Evolutionary conservation across 2,797 vertebrate species (phyloP).

Genomic region (Lagocephalus sceleratus): DNA sequence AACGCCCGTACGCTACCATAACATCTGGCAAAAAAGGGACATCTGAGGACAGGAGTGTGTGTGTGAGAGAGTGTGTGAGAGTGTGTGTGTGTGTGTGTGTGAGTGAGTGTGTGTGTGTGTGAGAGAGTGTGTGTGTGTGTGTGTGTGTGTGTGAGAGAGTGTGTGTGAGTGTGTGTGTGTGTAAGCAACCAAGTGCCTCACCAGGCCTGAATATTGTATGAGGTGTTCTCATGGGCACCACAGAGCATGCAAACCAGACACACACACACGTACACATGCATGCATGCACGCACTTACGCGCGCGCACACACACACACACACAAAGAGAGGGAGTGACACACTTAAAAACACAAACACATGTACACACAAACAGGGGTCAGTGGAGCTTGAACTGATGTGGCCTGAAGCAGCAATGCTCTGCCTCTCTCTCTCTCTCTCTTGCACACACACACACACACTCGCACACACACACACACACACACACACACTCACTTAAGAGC

Average conservation of each 20-base stretch:
- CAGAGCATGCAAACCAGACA: constrained; percentile 46
- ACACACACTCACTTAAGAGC: constrained; percentile 55
- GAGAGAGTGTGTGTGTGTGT: neutral
- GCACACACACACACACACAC: constrained; percentile 24
- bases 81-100: constrained; percentile 1
- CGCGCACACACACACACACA: constrained; percentile 28
- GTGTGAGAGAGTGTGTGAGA: neutral
- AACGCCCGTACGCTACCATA: no score
- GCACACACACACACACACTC: constrained; percentile 28
- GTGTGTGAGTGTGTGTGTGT: constrained; percentile 6
- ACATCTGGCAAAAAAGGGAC: no score
- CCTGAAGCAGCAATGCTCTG: constrained; percentile 56
- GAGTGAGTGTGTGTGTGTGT: constrained; percentile 1
- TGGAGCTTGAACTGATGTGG: constrained; percentile 77
- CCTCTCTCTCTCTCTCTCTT: constrained; percentile 44
- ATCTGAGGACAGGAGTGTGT: no score
- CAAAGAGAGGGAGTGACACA: constrained; percentile 43
- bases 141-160: constrained; percentile 6
- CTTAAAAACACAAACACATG: constrained; percentile 63
- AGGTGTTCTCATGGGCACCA: constrained; percentile 69
- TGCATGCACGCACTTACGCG: constrained; percentile 23
- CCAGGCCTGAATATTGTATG: constrained; percentile 79
- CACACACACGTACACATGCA: constrained; percentile 18
- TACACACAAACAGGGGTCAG: constrained; percentile 65
- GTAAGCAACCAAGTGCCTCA: constrained; percentile 48